Evolutionary conservation across 1,140 invertebrate genomes (phyloP).

Genomic region (Dinoponera quadriceps): DNA sequence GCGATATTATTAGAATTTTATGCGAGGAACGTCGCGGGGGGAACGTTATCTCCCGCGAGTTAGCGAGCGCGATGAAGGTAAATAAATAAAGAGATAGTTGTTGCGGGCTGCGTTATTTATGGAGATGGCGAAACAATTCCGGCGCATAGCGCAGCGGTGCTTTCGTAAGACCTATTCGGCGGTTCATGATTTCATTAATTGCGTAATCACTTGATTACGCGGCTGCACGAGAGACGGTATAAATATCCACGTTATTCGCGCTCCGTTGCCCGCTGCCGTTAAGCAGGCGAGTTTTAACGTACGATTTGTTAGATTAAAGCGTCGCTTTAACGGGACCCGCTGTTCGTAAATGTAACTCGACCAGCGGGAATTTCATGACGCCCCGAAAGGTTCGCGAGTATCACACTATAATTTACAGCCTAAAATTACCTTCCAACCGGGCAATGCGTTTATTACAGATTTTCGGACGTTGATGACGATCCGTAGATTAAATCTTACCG

Average conservation of each 20-base stretch:
- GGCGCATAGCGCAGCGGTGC: background rate
- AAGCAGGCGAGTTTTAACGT: background rate
- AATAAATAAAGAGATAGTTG: conserved; percentile 26
- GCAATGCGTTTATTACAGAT: no score
- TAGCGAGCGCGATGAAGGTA: conserved; percentile 36
- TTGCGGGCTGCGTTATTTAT: conserved; percentile 4
- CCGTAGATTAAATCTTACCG: no score
- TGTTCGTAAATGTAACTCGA: background rate
- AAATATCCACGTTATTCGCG: background rate
- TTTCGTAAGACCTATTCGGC: background rate
- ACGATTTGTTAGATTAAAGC: background rate
- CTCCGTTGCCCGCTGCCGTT: background rate
- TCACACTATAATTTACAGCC: no score
- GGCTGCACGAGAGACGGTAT: background rate
- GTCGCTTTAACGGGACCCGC: conserved; percentile 13
- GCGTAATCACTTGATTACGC: conserved; percentile 22
- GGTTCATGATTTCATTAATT: background rate
- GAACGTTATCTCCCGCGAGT: conserved; percentile 37
- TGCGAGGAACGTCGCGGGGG: conserved; percentile 24
- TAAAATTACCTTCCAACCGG: no score
- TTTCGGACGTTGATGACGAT: no score
- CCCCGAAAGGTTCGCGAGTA: no score
- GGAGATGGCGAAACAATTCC: conserved; percentile 27
- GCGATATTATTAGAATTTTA: conserved; percentile 25
- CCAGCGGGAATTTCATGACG: no score